A percentile compares a stretch with the other conserved stretches of the same genome.
Evolutionary conservation across 2,797 vertebrate genomes (phyloP).

Genomic region (Borostomias antarcticus): DNA sequence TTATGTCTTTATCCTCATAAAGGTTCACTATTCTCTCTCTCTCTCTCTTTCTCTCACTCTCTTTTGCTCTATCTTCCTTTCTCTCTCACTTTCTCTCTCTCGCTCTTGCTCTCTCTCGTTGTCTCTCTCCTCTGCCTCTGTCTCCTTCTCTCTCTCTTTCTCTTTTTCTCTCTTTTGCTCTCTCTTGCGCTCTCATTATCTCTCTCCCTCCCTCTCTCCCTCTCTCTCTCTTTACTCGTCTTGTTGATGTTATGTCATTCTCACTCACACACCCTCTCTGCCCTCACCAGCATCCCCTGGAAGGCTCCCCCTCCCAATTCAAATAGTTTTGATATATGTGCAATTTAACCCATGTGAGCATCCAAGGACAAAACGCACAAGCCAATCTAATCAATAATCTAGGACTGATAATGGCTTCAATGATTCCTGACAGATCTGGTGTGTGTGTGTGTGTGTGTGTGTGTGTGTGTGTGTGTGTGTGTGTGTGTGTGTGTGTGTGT

Average conservation of each 20-base stretch:
- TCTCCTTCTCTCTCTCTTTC: constrained; percentile 9
- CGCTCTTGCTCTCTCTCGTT: constrained; percentile 30
- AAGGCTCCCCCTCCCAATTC: background rate
- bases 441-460: background rate
- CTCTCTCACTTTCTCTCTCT: constrained; percentile 43
- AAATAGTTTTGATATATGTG: constrained; percentile 38
- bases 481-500: background rate
- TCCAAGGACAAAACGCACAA: constrained; percentile 49
- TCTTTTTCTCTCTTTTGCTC: constrained; percentile 1
- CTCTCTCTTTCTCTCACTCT: background rate
- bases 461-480: background rate
- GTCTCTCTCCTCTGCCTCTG: constrained; percentile 34
- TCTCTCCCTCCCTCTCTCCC: constrained; percentile 12
- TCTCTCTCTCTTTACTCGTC: constrained; percentile 51
- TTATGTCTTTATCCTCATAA: constrained; percentile 13
- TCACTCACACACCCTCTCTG: background rate
- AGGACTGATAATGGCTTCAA: constrained; percentile 56
- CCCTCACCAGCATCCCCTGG: background rate
- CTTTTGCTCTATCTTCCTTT: background rate
- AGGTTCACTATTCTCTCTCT: constrained; percentile 8
- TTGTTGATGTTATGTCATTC: constrained; percentile 9
- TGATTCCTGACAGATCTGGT: constrained; percentile 23
- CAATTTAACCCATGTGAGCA: constrained; percentile 46
- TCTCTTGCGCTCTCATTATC: too few species aligned
- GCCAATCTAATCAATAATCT: constrained; percentile 58